A percentile compares a stretch with the other conserved stretches of the same genome.
phyloP scores from a whole-genome alignment of 2,113 vertebrate genomes.

The Chaetorhynchus papuensis region DNA sequence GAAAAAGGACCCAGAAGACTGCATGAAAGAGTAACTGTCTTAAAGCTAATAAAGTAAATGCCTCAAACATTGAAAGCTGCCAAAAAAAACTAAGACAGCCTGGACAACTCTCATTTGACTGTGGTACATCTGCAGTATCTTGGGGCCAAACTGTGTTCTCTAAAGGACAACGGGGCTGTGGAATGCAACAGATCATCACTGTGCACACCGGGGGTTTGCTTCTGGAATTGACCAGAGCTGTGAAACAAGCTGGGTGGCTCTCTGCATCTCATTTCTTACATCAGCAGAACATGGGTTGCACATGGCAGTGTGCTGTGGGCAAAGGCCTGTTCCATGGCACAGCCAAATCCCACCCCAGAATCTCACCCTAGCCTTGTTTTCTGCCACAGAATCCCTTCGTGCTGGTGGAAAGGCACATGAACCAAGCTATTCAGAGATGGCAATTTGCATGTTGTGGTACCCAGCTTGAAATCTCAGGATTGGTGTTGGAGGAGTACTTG shows the following conservation, averaged over 20 bases:
- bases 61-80: not conserved
- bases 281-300: not conserved
- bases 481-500: not conserved
- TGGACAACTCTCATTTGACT: not conserved
- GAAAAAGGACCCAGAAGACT: not conserved
- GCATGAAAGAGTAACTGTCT: not conserved
- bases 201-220: not conserved
- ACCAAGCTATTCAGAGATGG: not conserved
- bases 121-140: not conserved
- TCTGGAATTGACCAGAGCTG: not conserved
- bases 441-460: not conserved
- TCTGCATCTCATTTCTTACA: not conserved
- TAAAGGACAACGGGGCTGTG: not conserved
- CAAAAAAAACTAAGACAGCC: not conserved
- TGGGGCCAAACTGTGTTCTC: not conserved
- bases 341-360: accelerated
- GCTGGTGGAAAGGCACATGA: not conserved
- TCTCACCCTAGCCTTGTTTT: not conserved
- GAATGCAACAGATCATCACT: accelerated
- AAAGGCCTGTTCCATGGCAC: not conserved
- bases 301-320: accelerated
- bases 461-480: not conserved
- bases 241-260: not conserved
- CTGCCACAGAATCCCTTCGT: not conserved
- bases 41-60: not conserved